Evolutionary conservation across 1,140 invertebrate genomes (phyloP).

Genomic region (Muscidifurax raptorellus): DNA sequence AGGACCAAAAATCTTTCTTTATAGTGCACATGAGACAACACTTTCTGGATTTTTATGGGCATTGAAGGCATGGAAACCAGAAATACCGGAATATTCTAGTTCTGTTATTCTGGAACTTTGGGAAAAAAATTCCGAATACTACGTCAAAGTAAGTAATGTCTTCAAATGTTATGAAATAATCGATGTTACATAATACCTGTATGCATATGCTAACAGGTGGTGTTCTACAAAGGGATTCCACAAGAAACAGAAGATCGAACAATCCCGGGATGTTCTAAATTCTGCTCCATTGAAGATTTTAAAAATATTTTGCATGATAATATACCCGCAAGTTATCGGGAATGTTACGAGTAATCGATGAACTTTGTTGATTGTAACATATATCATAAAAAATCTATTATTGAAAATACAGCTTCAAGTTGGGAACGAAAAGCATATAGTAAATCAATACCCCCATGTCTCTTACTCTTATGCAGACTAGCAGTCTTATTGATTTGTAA

Average conservation of each 20-base stretch:
- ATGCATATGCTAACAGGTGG: not conserved
- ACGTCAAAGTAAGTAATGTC: constrained; percentile 50
- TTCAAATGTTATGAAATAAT: too few relatives aligned
- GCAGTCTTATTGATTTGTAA: too few relatives aligned
- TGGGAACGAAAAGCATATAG: too few relatives aligned
- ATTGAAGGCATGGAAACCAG: constrained; percentile 78
- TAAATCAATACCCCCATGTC: too few relatives aligned
- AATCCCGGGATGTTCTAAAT: constrained; percentile 27
- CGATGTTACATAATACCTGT: too few relatives aligned
- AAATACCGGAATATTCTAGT: constrained; percentile 76
- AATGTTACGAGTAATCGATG: not conserved
- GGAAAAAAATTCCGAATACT: constrained; percentile 33
- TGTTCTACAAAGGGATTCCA: constrained; percentile 35
- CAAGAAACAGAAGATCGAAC: not conserved
- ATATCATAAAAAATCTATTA: too few relatives aligned
- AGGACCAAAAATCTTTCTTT: constrained; percentile 77
- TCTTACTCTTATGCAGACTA: too few relatives aligned
- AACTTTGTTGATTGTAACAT: too few relatives aligned
- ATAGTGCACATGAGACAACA: constrained; percentile 83
- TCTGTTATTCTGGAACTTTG: constrained; percentile 68
- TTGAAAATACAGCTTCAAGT: too few relatives aligned
- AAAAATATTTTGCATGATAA: not conserved
- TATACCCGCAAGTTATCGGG: not conserved
- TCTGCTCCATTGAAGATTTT: constrained; percentile 22
- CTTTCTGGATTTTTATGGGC: constrained; percentile 80